These are phyloP conservation scores for Zootoca vivipara DNA, from an alignment of 2,113 vertebrate species.

Conservation along the genomic window DNA sequence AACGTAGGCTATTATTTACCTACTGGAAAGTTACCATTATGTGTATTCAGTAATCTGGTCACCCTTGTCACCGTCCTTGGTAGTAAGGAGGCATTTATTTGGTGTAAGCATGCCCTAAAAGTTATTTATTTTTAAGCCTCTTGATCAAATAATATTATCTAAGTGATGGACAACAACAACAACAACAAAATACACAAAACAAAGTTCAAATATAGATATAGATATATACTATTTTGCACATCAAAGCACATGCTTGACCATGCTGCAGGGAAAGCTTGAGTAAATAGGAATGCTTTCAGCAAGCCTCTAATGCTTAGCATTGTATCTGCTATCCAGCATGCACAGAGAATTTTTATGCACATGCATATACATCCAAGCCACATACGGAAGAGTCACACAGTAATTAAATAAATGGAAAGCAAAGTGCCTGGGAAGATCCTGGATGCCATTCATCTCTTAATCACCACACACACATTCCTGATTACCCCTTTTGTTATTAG, in stretches of 20 bases:
- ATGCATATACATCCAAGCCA: constrained; percentile 1
- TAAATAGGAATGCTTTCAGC: no score
- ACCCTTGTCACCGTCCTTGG: background rate
- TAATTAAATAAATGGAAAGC: constrained; percentile 53
- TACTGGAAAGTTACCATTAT: no score
- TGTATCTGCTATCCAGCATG: background rate
- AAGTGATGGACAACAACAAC: no score
- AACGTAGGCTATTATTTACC: background rate
- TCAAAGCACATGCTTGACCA: no score
- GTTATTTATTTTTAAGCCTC: no score
- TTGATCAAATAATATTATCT: no score
- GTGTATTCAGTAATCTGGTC: background rate
- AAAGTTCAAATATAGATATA: no score
- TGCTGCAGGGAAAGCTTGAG: no score
- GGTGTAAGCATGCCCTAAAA: background rate
- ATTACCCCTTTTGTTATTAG: constrained; percentile 51
- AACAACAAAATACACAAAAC: no score
- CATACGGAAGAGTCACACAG: constrained; percentile 38
- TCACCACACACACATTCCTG: constrained; percentile 61
- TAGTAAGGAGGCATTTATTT: background rate
- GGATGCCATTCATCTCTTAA: constrained; percentile 42
- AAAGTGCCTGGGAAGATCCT: constrained; percentile 57
- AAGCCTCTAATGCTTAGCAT: background rate
- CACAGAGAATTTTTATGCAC: background rate
- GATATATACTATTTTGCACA: no score